Evolutionary conservation across 2,888 invertebrate genomes (phyloP).

Genomic region (Luperina testacea): DNA sequence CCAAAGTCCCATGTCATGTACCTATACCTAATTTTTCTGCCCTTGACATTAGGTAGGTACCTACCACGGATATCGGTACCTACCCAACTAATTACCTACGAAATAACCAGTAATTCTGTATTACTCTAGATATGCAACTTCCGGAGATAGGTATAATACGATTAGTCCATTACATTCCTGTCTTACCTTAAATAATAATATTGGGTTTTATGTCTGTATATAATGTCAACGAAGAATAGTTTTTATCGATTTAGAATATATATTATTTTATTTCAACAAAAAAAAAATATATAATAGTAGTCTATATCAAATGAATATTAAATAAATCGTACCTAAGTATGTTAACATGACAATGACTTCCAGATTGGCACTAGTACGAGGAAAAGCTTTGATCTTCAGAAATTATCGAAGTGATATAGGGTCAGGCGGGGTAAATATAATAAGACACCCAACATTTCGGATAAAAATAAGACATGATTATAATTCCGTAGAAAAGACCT

Average conservation of each 20-base stretch:
- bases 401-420: slow-evolving; percentile 53
- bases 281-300: too few species aligned
- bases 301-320: slow-evolving; percentile 27
- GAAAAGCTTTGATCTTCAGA: slow-evolving; percentile 76
- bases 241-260: too few species aligned
- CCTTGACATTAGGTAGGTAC: background rate
- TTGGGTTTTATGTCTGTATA: too few species aligned
- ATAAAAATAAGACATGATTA: too few species aligned
- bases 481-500: too few species aligned
- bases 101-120: background rate
- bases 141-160: slow-evolving; percentile 13
- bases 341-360: slow-evolving; percentile 55
- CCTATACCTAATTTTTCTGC: too few species aligned
- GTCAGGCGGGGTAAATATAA: too few species aligned
- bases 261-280: too few species aligned
- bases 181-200: slow-evolving; percentile 12
- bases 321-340: slow-evolving; percentile 54
- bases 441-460: too few species aligned
- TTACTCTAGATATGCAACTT: slow-evolving; percentile 21
- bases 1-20: background rate
- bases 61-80: background rate
- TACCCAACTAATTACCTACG: background rate
- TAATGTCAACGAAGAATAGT: too few species aligned
- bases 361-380: slow-evolving; percentile 70
- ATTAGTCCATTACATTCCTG: slow-evolving; percentile 17